Base-by-base conservation (phyloP, 2,113 vertebrate species). In the Corydoras maculifer region DNA sequence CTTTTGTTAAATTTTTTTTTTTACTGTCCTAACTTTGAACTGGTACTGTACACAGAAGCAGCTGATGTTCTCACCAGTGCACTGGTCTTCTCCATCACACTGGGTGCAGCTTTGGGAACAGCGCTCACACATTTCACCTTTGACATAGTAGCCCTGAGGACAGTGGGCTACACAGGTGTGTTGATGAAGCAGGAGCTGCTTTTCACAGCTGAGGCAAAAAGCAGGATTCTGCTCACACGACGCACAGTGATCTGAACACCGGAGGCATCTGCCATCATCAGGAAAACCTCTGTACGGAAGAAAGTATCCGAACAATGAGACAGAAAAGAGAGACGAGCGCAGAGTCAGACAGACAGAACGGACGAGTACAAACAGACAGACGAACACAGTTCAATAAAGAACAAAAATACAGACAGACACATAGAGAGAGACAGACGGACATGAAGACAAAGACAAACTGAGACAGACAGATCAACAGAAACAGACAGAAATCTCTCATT, bases 101-200 rank as follows among this genome's bases (percentile, higher is more conserved):
- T 89, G 82, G 25, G 75, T 82, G 75, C 97, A 99, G 82, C 75
- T 82, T 51, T 75, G 48, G 3, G 93, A 90, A 54, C 97, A 98
- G 11, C 0, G 88, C 70, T 72, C 81, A 67, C 97, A 99, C 65
- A 84, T 72, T 7, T 85, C 87, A 8, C 88, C 83, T 53, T 82
- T 55, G 0, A 84, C 77, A 76, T 92, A 91, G 49, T 91, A 83
- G 5, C 81, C 87, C 2, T 84, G 35, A 0, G 91, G 89, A 73
- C 97, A 98, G 13, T 72, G 50, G 14, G 55, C 3, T 76, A 61
- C 77, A 80, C 97, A 99, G 7, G 69, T 69, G 72, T 84, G 72
- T 0, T 87, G 71, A 18, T 91, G 73, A 61, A 93, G 79, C 65
- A 94, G 63, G 15, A 88, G 84, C 0, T 74, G 78, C 8, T 8